Base-by-base conservation (phyloP, 2,797 vertebrate species). In the Acanthurus lineatus region DNA sequence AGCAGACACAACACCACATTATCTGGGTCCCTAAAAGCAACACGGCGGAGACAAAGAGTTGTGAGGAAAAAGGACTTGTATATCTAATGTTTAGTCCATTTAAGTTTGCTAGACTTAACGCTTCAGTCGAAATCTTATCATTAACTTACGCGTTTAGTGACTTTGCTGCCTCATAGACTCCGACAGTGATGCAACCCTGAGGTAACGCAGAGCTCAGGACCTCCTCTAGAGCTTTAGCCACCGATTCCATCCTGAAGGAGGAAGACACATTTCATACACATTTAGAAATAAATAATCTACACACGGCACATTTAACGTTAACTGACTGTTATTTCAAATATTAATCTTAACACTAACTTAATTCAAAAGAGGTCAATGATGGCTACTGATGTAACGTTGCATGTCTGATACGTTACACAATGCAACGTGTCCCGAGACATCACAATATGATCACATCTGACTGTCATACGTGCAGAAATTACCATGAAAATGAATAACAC, bases 111-210 rank as follows among this genome's bases (percentile, higher is more conserved):
- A 25, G 25, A 25, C 25, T 9, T 40, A 9, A 40, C 5, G 38
- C 38, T 40, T 40, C 38, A 40, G 38, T 9, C 38, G 38, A 19
- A 6, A n/a, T 6, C 17, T 3, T 25, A 1, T 32, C 7, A 3
- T 15, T 22, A 81, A 96, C 97, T 97, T 95, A 99, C 97, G 95
- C 96, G 10, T 98, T 98, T n/a, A 99, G 97, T 25, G 97, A 96
- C 82, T 98, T 98, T 76, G 97, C 97, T 42, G 97, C 96, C 86
- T 99, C 97, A 63, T 98, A 98, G 69, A 99, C 97, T 9, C 97
- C 97, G 14, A 96, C 95, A 9, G 97, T 98, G 93, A 98, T 96
- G 93, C 96, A 97, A 81, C 96, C 96, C 92, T 97, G 97, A 91
- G 96, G 96, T 93, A 97, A 94, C 12, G 97, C 97, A 76, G 96